These are phyloP conservation scores for Actinia equina DNA, from an alignment of 64 coral and sea anemone species.

Conservation along the genomic window DNA sequence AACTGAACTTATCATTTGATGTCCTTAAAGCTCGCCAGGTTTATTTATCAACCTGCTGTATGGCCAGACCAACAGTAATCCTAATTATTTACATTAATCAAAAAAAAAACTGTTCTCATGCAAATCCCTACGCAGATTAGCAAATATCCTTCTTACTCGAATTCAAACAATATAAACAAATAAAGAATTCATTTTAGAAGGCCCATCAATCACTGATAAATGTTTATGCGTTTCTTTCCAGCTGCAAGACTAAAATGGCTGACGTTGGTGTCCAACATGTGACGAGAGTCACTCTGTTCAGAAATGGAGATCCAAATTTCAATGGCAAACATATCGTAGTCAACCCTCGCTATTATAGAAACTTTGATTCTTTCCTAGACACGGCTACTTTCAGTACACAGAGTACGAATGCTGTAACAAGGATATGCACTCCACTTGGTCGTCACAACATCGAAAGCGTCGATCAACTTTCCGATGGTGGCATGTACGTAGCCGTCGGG, in stretches of 20 bases:
- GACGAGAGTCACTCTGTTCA: slow-evolving; percentile 54
- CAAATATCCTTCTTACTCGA: neutral
- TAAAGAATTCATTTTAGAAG: neutral
- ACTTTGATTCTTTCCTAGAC: slow-evolving; percentile 63
- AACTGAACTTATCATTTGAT: neutral
- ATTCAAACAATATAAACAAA: neutral
- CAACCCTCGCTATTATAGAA: slow-evolving; percentile 45
- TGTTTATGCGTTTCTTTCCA: neutral
- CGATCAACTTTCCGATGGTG: slow-evolving; percentile 42
- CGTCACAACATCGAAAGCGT: slow-evolving; percentile 37
- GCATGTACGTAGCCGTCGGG: slow-evolving; percentile 61
- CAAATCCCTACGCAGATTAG: neutral
- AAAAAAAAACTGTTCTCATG: neutral
- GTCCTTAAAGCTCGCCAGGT: neutral
- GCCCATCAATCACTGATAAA: too few relatives aligned
- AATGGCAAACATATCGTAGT: slow-evolving; percentile 65
- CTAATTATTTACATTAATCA: neutral
- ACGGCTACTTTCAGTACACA: slow-evolving; percentile 33
- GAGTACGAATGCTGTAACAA: slow-evolving; percentile 60
- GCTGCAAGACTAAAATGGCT: slow-evolving; percentile 13
- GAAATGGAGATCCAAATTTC: slow-evolving; percentile 74
- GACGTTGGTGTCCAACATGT: slow-evolving; percentile 15
- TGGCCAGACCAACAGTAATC: neutral
- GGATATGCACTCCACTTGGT: slow-evolving; percentile 67
- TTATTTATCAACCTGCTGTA: neutral